Conservation (phyloP, 2,113 vertebrate species). For the Corythornis madagascariensis region DNA sequence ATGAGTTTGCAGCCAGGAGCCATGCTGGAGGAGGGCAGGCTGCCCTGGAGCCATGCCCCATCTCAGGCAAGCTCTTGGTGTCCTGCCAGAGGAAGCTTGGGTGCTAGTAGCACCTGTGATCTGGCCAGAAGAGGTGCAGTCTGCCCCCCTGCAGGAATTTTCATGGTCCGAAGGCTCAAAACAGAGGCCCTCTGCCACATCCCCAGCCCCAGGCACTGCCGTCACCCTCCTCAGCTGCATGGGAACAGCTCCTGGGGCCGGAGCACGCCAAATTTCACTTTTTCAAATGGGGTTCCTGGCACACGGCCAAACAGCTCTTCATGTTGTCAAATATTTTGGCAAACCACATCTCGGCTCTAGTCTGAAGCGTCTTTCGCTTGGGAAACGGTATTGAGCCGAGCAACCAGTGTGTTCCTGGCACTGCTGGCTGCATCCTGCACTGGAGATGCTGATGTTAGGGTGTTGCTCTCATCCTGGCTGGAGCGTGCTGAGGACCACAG, state of each 20-base stretch:
- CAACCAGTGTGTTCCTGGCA: accelerated
- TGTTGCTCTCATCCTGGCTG: accelerated
- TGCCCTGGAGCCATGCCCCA: neutral
- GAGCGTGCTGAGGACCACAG: neutral
- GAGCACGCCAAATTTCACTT: conserved; percentile 34
- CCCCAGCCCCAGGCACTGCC: neutral
- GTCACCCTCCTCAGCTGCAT: neutral
- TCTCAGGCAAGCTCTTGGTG: accelerated
- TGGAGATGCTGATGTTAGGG: neutral
- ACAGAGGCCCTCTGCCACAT: neutral
- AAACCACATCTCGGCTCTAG: conserved; percentile 51
- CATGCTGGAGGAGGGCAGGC: neutral
- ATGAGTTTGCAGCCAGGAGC: neutral
- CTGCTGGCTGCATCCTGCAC: neutral
- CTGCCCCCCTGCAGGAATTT: neutral
- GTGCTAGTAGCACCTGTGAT: neutral
- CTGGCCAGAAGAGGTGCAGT: neutral
- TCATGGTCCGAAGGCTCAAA: neutral
- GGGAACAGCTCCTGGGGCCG: neutral
- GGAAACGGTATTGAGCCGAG: neutral
- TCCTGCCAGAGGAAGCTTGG: neutral
- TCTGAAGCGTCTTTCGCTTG: conserved; percentile 19
- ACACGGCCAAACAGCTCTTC: neutral
- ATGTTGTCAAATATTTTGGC: conserved; percentile 72
- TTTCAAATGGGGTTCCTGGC: conserved; percentile 49